These are phyloP conservation scores for Chauna torquata DNA, from an alignment of 2,113 vertebrate species.

Conservation along the genomic window DNA sequence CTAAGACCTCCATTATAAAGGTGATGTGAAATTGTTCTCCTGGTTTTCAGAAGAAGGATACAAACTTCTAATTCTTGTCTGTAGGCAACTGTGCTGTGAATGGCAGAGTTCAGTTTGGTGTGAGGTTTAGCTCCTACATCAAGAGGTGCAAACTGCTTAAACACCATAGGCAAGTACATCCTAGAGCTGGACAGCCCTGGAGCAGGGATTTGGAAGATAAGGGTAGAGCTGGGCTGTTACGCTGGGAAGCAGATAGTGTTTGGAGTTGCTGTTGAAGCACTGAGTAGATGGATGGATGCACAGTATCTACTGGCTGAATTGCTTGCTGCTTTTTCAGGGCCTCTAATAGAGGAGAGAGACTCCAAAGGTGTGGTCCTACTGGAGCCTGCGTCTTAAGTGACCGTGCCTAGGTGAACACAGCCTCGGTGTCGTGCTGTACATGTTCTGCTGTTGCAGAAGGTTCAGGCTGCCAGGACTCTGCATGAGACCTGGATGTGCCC, in stretches of 20 bases:
- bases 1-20: neutral
- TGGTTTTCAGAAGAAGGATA: neutral
- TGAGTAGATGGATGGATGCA: neutral
- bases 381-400: neutral
- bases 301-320: neutral
- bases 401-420: neutral
- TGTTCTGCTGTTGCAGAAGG: neutral
- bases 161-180: neutral
- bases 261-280: neutral
- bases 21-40: neutral
- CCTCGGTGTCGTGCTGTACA: neutral
- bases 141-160: neutral
- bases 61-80: neutral
- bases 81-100: neutral
- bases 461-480: neutral
- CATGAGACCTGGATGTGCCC: neutral
- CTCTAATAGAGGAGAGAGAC: neutral
- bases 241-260: neutral
- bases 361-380: neutral
- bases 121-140: neutral
- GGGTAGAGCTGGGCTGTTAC: neutral
- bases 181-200: neutral
- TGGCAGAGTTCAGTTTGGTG: neutral
- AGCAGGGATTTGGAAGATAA: neutral
- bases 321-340: neutral